These are phyloP conservation scores for Sigmodon hispidus DNA, from an alignment of 2,113 vertebrate species.

Conservation along the genomic window DNA sequence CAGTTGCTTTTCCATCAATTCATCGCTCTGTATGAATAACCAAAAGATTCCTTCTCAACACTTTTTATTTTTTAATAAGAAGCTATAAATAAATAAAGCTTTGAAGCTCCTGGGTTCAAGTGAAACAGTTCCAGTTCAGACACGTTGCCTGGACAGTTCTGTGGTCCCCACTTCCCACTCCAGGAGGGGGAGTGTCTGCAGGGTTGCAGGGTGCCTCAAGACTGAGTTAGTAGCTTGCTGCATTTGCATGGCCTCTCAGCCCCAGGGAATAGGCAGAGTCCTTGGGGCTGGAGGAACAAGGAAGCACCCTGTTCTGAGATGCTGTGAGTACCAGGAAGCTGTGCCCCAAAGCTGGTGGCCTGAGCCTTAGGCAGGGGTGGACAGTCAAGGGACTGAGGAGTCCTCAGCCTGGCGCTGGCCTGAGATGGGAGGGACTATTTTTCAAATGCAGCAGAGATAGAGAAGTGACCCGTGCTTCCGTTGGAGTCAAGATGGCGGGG, in stretches of 20 bases:
- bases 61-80: constrained; percentile 79
- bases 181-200: constrained; percentile 22
- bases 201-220: constrained; percentile 51
- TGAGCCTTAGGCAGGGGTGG: not conserved
- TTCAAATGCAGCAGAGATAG: constrained; percentile 19
- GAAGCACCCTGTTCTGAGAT: not conserved
- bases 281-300: not conserved
- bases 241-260: constrained; percentile 7
- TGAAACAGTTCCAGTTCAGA: constrained; percentile 81
- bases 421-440: not conserved
- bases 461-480: constrained; percentile 38
- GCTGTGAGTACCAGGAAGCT: constrained; percentile 50
- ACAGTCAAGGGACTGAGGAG: not conserved
- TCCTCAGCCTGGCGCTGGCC: not conserved
- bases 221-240: not conserved
- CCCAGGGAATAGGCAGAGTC: constrained; percentile 18
- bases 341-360: constrained; percentile 37
- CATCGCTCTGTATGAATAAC: constrained; percentile 77
- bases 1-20: constrained; percentile 71
- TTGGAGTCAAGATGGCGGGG: constrained; percentile 74
- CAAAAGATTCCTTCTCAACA: constrained; percentile 77
- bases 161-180: not conserved
- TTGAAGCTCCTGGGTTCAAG: constrained; percentile 84
- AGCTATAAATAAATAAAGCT: constrained; percentile 90
- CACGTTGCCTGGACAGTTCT: constrained; percentile 60